Evolutionary conservation across 2,888 invertebrate genomes (phyloP), one percentile per base, ranked within the genome.

Genomic region (Meta bourneti): DNA sequence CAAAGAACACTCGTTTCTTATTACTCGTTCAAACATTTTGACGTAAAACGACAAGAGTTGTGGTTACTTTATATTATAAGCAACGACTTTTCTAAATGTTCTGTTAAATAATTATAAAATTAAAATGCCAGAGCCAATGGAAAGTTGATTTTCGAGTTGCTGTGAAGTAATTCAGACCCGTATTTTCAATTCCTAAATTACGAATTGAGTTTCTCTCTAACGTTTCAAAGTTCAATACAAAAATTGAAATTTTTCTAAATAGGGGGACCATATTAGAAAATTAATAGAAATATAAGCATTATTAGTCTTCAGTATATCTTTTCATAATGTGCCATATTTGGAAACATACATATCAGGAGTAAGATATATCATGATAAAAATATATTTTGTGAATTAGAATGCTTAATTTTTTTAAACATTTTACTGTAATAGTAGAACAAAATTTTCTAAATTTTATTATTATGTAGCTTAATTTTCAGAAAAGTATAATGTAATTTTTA

Each of bases 261-360:
- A 61, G 61, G 84, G 72, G 84, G 74, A 84, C 84, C 84, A 84
- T 61, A 75, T 54, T 84, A 84, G 84, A 48, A 74, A 16, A 84
- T 16, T 61, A 74, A 61, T 34, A 11, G 74, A 74, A 19, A 54
- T 54, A 61, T 61, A 61, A 82, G 61, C 61, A 84, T 54, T 75
- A 61, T 74, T 84, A 84, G 84, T 61, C 9, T 69, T n/a, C 48
- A 75, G 82, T 52, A 34, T 34, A 82, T 49, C 48, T 84, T 74
- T 11, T 84, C 61, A 48, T 48, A 84, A n/a, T 75, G 20, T 61
- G 61, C 79, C 61, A 16, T 16, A 69, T 72, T 75, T 54, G 84
- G 84, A n/a, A 75, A 54, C 74, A 74, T 75, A 84, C 84, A 84
- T 84, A 84, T 84, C 84, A 84, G 61, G 61, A 61, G 61, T 61